A percentile compares a stretch with the other conserved stretches of the same genome.
Conservation (phyloP, 2,797 vertebrate genomes). For the Salmo trutta region DNA sequence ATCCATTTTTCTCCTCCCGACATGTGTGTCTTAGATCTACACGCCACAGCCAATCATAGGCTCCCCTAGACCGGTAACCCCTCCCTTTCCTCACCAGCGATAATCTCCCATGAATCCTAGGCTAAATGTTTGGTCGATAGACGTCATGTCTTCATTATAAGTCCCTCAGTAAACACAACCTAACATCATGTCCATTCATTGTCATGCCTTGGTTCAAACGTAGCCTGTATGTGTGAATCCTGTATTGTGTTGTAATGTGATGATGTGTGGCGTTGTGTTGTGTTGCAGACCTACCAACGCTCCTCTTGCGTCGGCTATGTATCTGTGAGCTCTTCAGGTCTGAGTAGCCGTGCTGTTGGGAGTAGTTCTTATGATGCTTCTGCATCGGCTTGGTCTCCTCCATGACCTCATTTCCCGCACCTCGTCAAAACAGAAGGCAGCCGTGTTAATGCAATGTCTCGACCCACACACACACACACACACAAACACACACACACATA, state of each 20-base stretch:
- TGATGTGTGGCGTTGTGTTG: neutral
- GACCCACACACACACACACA: neutral
- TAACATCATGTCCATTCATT: conserved; percentile 55
- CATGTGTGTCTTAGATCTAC: conserved; percentile 66
- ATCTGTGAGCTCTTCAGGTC: conserved; percentile 87
- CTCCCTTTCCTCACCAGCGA: neutral
- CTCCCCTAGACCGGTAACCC: conserved; percentile 31
- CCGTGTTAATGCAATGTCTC: conserved; percentile 61
- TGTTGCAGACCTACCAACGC: conserved; percentile 83
- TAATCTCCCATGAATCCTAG: conserved; percentile 56
- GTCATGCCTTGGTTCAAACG: neutral
- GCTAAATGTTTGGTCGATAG: conserved; percentile 61
- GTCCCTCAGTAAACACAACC: conserved; percentile 52
- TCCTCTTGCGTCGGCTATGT: conserved; percentile 88
- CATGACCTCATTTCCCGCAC: conserved; percentile 84
- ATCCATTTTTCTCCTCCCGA: conserved; percentile 69
- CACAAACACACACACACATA: neutral
- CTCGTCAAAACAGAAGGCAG: conserved; percentile 68
- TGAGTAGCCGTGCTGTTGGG: conserved; percentile 74
- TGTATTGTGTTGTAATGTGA: neutral
- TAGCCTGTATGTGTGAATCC: conserved; percentile 5
- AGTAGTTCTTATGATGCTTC: conserved; percentile 81
- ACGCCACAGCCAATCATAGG: conserved; percentile 66
- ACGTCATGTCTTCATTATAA: conserved; percentile 58
- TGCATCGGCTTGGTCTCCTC: conserved; percentile 79